Evolutionary conservation across 2,113 vertebrate genomes (phyloP), one percentile per base, ranked within the genome.

Genomic region (Lasiurus cinereus): DNA sequence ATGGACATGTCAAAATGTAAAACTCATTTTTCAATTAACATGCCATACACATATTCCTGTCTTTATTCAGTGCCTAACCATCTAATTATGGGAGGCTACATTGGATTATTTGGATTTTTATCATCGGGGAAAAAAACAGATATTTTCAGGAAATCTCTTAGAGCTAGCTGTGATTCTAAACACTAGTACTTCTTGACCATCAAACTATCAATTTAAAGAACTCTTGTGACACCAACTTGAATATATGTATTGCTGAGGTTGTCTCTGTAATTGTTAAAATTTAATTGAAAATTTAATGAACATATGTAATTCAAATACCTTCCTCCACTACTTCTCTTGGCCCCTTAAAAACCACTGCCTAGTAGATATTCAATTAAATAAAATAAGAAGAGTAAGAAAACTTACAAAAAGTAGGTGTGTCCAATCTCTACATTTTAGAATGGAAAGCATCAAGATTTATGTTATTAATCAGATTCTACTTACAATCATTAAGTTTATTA

Each of bases 341-440:
- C 19, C 22, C 36, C 18, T 5, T 78, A 93, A 90, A 59, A 8
- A 80, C 29, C 1, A 54, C 15, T 43, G n/a, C 6, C 36, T 66
- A 76, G 48, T 9, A 76, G 24, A 48, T 43, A 94, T 8, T 46
- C 22, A 43, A 69, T 76, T 16, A 85, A 94, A 88, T 56, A 73
- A 48, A 3, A 54, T n/a, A 18, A 64, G 27, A 43, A 85, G 48
- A 48, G 54, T 27, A 91, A 88, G 27, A 36, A 88, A 79, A 13
- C 4, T 27, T 50, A 39, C 15, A 50, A 88, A 62, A 85, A 84
- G 6, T 59, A 90, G 24, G 29, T 73, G 5, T 24, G 10, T 5
- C 5, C 31, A 54, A 78, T 90, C 14, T 88, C 82, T 70, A 48
- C 46, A 85, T 69, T 67, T 93, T 69, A 90, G 24, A 89, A 52